Evolutionary conservation across 2,113 vertebrate genomes (phyloP), one percentile per base, ranked within the genome.

Genomic region (Cyanistes caeruleus): DNA sequence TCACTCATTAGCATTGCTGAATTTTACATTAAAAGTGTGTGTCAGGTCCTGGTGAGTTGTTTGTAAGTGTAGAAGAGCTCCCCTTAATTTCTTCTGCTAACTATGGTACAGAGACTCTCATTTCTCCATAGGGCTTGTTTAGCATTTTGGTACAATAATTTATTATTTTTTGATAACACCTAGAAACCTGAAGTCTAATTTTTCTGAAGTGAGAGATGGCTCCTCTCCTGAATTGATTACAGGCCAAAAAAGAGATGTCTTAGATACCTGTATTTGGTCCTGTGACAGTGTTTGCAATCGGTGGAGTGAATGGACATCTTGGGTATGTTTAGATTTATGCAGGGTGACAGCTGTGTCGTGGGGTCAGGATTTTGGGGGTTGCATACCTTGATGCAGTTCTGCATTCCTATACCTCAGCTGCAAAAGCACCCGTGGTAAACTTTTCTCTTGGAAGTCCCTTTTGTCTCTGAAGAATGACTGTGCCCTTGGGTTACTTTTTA

Each of bases 251-350:
- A 41, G 80, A 53, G 67, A 70, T 27, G 9, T 7, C 15, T 70
- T n/a, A 33, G 43, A 31, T 22, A n/a, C 13, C 5, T 37, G 6
- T 39, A 1, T 49, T 37, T 48, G 23, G 37, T 70, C 15, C 39
- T 7, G 2, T 0, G 7, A 15, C 28, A 25, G 5, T 7, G 13
- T 8, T 46, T 76, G 37, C 0, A 0, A 5, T 31, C 18, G 35
- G 12, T 17, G 62, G 60, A n/a, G 20, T 0, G 1, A n/a, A 30
- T 10, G n/a, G 15, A 7, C 10, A 2, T 21, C 31, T 48, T 18
- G 33, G 20, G 1, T 24, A 2, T 7, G 10, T 49, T 39, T 43
- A 0, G 67, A 4, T 56, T 41, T 37, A 4, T 30, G 14, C 20
- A 5, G 2, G 5, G 14, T 72, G 44, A 20, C 37, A 58, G 33